Base-by-base conservation (phyloP, 2,797 vertebrate genomes). In the Paramormyrops hopkinsi region DNA sequence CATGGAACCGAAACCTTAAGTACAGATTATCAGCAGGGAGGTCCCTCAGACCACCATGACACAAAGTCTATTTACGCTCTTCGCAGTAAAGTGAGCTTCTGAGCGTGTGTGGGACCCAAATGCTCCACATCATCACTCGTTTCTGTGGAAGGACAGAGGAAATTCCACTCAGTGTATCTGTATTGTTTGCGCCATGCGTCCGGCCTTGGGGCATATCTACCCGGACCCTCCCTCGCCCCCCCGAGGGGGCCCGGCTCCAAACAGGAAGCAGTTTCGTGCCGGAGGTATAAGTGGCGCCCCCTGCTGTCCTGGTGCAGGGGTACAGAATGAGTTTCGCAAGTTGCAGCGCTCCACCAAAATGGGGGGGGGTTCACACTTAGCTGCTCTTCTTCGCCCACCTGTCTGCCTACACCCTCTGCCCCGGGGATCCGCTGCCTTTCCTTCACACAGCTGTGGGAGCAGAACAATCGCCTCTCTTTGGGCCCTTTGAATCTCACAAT, bases 31-130 rank as follows among this genome's bases (percentile, higher is more conserved):
- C 37, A 44, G 12, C 73, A 44, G 73, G 14, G 0, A 0, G 17
- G 14, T n/a, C 0, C 19, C 37, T 17, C 37, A 41, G 73, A 79
- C 37, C 33, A 7, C 14, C 14, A n/a, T 19, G 17, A 44, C 73
- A 44, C 73, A 37, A 2, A 7, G 65, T 0, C 69, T 25, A 37
- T 37, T 41, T 41, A 93, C 91, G 93, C 92, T 93, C 92, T 91
- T 92, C 89, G 89, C 87, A 90, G 89, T 5, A 76, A 92, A 93
- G 92, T 92, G 92, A 89, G 91, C 93, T 95, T 94, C 94, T 92
- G 89, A 91, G 92, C 37, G 90, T 91, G 87, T 1, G 46, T 92
- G 29, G 92, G 93, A 93, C 92, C 88, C 0, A 76, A 91, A 91
- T 90, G 92, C 94, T 93, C 92, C 53, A 85, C 88, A 19, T 5